Conservation (phyloP, 2,113 vertebrate genomes). For the Dipodomys spectabilis region DNA sequence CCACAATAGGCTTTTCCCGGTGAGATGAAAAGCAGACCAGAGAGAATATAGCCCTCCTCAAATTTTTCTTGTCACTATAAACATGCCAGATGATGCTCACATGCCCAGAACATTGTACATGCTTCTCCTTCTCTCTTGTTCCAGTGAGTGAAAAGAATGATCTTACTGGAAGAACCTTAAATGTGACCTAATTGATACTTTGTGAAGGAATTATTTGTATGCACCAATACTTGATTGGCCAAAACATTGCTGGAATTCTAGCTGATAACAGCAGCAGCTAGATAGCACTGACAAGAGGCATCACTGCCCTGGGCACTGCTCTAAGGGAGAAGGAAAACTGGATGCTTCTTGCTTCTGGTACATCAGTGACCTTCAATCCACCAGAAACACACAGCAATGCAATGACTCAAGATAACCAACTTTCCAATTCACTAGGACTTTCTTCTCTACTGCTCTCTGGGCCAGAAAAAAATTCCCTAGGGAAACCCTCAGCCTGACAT, state of each 20-base stretch:
- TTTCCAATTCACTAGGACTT: not conserved
- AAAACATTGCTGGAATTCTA: not conserved
- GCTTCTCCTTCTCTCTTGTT: not conserved
- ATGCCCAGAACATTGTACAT: not conserved
- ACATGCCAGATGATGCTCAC: not conserved
- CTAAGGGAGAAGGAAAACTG: not conserved
- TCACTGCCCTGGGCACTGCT: not conserved
- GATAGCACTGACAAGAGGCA: not conserved
- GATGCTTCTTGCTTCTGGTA: not conserved
- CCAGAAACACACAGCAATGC: not conserved
- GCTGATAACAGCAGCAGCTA: not conserved
- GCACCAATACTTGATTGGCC: not conserved
- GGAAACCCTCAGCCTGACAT: not conserved
- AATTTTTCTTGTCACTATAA: not conserved
- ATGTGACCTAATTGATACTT: slow-evolving; percentile 13
- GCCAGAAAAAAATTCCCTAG: not conserved
- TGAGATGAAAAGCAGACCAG: not conserved
- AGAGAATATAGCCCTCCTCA: not conserved
- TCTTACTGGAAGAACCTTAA: slow-evolving; percentile 36
- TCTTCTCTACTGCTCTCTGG: not conserved
- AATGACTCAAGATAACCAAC: not conserved
- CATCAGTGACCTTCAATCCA: not conserved
- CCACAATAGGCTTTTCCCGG: not conserved
- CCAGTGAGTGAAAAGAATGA: not conserved
- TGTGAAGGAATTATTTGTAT: slow-evolving; percentile 50